Conservation (phyloP, 2,797 vertebrate species). For the Phoebastria nigripes region DNA sequence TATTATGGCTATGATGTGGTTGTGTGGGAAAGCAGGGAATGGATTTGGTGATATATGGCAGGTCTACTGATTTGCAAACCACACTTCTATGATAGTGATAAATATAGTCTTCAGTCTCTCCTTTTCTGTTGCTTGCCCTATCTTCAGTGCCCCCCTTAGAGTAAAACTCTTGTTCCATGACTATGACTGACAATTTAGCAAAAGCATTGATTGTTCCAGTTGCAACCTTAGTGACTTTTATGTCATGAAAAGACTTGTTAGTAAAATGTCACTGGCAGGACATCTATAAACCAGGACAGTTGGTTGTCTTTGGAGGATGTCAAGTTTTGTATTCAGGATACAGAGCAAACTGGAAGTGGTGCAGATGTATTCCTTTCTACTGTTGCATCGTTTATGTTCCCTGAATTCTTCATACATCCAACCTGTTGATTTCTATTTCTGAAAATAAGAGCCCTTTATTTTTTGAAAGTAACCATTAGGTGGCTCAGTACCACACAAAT, state of each 20-base stretch:
- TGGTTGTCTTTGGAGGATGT: not conserved
- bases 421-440: not conserved
- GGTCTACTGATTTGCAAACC: not conserved
- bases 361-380: not conserved
- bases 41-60: accelerated
- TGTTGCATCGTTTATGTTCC: accelerated
- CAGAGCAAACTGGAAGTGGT: not conserved
- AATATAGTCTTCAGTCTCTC: not conserved
- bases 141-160: not conserved
- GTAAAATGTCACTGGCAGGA: not conserved
- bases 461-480: not conserved
- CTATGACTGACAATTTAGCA: not conserved
- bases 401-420: not conserved
- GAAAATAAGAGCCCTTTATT: not conserved
- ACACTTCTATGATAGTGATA: not conserved
- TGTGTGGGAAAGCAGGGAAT: not conserved
- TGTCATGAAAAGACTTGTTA: not conserved
- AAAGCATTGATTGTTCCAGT: not conserved
- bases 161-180: not conserved
- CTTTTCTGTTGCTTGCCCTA: not conserved
- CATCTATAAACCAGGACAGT: not conserved
- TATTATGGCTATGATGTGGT: not conserved
- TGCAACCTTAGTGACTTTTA: not conserved
- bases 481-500: not conserved
- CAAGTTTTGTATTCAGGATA: not conserved